These are phyloP conservation scores for Apis florea DNA, from an alignment of 1,140 invertebrate species.

Conservation along the genomic window DNA sequence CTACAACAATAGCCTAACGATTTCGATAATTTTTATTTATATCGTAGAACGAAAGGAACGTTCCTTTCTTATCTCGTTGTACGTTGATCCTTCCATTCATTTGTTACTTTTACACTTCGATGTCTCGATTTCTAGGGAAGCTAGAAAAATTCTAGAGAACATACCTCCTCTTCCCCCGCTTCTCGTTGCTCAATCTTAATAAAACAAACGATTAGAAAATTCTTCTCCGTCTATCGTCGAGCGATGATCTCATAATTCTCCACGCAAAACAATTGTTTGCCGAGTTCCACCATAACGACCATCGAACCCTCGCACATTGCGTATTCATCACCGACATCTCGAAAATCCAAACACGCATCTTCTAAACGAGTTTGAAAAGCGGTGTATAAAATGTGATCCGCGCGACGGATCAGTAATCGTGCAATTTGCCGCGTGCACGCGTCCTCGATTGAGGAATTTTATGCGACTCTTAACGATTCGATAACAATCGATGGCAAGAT, in stretches of 20 bases:
- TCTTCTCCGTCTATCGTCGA: not conserved
- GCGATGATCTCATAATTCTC: not conserved
- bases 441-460: not conserved
- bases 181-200: not conserved
- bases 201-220: not conserved
- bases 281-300: not conserved
- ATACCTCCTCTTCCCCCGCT: not conserved
- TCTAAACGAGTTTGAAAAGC: not conserved
- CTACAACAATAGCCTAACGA: no score
- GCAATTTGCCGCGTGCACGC: not conserved
- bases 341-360: slow-evolving; percentile 10
- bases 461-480: not conserved
- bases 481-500: slow-evolving; percentile 20
- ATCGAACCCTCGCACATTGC: not conserved
- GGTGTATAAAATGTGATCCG: not conserved
- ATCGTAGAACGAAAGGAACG: no score
- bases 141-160: not conserved
- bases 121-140: not conserved
- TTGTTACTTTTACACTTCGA: no score
- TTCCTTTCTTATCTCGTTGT: no score
- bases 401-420: not conserved
- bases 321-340: slow-evolving; percentile 4
- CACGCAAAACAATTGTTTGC: not conserved
- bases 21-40: no score
- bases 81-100: no score